Evolutionary conservation across 2,888 invertebrate species (phyloP).

Genomic region (Theretra japonica): DNA sequence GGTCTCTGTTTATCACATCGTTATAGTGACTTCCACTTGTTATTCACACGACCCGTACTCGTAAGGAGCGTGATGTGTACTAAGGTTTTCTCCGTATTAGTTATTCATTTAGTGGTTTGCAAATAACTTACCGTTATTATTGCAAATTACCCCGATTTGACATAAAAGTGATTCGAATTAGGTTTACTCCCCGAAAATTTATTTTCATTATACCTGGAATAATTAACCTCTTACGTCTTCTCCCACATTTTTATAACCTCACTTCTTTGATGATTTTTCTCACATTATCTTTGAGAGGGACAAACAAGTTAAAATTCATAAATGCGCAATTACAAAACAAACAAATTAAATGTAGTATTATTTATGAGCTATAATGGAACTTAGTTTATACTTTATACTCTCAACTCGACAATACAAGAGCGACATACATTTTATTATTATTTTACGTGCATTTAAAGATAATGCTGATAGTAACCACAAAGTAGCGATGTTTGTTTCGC

Average conservation of each 20-base stretch:
- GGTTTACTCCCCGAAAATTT: background rate
- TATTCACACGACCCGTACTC: background rate
- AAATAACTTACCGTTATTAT: background rate
- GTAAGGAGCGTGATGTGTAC: background rate
- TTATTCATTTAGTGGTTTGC: background rate
- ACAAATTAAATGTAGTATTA: background rate
- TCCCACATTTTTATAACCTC: no score
- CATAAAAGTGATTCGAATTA: background rate
- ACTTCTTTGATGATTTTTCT: background rate
- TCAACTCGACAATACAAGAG: background rate
- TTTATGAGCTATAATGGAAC: background rate
- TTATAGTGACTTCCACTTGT: constrained; percentile 2
- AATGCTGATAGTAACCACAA: background rate
- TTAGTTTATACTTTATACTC: background rate
- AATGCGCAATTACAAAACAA: background rate
- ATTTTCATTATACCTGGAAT: background rate
- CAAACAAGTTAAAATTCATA: background rate
- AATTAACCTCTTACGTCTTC: no score
- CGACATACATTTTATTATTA: no score
- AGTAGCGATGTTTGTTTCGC: background rate
- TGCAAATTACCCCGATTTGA: background rate
- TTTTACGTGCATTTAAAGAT: background rate
- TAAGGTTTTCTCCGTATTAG: background rate
- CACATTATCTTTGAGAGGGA: background rate
- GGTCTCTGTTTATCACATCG: constrained; percentile 42